Conservation (phyloP, 2,888 invertebrate genomes). For the Spodoptera exigua region DNA sequence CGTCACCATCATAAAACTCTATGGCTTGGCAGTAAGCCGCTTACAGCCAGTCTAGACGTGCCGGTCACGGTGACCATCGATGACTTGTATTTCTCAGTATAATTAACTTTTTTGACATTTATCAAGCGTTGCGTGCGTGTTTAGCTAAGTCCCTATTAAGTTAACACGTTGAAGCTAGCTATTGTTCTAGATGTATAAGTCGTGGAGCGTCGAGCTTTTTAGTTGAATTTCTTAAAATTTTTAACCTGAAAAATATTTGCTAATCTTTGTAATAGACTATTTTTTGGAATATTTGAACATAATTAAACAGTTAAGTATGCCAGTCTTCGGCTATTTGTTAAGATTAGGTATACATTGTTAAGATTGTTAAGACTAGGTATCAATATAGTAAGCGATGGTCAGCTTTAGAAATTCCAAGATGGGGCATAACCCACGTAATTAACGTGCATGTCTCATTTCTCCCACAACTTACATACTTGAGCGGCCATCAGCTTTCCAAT, state of each 20-base stretch:
- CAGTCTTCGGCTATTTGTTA: background rate
- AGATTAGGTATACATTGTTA: too few species aligned
- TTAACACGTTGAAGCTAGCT: slow-evolving; percentile 16
- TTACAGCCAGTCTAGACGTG: slow-evolving; percentile 18
- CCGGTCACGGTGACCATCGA: slow-evolving; percentile 20
- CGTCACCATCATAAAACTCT: slow-evolving; percentile 25
- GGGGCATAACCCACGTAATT: slow-evolving; percentile 33
- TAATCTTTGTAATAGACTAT: background rate
- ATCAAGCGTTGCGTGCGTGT: slow-evolving; percentile 20
- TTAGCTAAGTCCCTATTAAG: slow-evolving; percentile 13
- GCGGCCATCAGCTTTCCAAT: slow-evolving; percentile 67
- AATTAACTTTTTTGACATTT: slow-evolving; percentile 33
- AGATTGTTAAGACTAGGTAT: slow-evolving; percentile 14
- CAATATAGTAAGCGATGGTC: background rate
- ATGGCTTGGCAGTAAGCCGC: slow-evolving; percentile 23
- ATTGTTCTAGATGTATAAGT: slow-evolving; percentile 30
- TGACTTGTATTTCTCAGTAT: slow-evolving; percentile 27
- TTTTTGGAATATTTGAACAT: slow-evolving; percentile 26
- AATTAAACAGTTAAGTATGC: slow-evolving; percentile 23
- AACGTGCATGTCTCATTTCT: slow-evolving; percentile 47
- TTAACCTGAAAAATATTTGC: slow-evolving; percentile 3
- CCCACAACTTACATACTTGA: slow-evolving; percentile 34
- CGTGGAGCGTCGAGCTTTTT: slow-evolving; percentile 9
- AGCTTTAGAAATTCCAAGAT: slow-evolving; percentile 20
- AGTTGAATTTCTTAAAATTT: slow-evolving; percentile 11